Conservation (phyloP, 1,140 invertebrate species). For the Spodoptera litura region DNA sequence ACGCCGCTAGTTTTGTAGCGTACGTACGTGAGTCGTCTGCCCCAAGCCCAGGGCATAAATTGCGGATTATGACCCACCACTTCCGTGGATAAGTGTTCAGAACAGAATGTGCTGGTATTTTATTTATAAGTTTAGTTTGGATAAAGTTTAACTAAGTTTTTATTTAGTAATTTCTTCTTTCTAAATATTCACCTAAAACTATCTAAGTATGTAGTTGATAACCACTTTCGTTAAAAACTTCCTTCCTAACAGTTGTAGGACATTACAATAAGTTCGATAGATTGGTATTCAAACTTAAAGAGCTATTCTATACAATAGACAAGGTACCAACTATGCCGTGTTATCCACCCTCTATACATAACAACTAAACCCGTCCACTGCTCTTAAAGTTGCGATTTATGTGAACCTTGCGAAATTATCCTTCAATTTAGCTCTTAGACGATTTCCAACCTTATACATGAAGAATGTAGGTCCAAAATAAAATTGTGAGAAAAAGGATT, state of each 20-base stretch:
- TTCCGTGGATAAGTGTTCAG: constrained; percentile 21
- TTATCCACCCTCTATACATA: constrained; percentile 32
- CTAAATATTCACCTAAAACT: too few relatives aligned
- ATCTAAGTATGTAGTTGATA: too few relatives aligned
- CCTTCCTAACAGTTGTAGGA: too few relatives aligned
- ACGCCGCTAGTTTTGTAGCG: background rate
- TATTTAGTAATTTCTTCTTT: too few relatives aligned
- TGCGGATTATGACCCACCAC: constrained; percentile 25
- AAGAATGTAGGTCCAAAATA: constrained; percentile 3
- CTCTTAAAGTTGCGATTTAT: constrained; percentile 35
- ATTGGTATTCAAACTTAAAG: too few relatives aligned
- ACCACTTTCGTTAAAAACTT: too few relatives aligned
- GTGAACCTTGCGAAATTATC: constrained; percentile 34
- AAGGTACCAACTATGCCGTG: too few relatives aligned
- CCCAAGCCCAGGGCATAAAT: constrained; percentile 20
- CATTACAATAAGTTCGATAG: too few relatives aligned
- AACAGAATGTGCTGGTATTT: constrained; percentile 2
- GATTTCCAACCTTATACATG: background rate
- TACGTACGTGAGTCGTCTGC: constrained; percentile 25
- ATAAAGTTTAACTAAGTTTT: too few relatives aligned
- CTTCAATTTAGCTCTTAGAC: background rate
- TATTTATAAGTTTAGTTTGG: constrained; percentile 2
- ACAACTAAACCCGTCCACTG: constrained; percentile 37
- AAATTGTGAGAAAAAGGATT: background rate
- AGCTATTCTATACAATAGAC: too few relatives aligned